phyloP scores from a whole-genome alignment of 2,888 invertebrate genomes.

The Polia nebulosa region DNA sequence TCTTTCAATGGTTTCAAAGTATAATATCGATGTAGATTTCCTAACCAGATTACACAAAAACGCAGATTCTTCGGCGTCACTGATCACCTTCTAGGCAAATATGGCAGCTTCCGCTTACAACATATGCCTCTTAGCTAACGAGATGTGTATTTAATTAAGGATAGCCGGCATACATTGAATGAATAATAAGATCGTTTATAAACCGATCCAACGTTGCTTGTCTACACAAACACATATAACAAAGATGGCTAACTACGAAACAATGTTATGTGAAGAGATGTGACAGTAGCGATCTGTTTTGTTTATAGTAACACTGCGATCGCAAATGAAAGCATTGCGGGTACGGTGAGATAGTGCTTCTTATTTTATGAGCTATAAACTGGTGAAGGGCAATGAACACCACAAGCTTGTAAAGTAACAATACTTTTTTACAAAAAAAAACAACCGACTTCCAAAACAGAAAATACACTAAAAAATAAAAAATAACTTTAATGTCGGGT shows the following conservation, averaged over 20 bases:
- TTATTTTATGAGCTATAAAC: neutral
- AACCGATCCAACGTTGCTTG: slow-evolving; percentile 2
- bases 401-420: neutral
- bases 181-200: slow-evolving; percentile 46
- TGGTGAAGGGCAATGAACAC: neutral
- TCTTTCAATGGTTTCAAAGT: neutral
- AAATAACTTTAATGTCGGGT: too few species aligned
- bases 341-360: neutral
- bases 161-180: slow-evolving; percentile 41
- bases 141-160: slow-evolving; percentile 52
- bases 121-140: slow-evolving; percentile 23
- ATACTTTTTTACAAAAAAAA: too few species aligned
- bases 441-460: too few species aligned
- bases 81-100: slow-evolving; percentile 32
- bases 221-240: slow-evolving; percentile 22
- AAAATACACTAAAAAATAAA: too few species aligned
- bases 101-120: slow-evolving; percentile 34
- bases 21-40: slow-evolving; percentile 12
- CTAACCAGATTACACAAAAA: slow-evolving; percentile 2
- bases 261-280: slow-evolving; percentile 23
- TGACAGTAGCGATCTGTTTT: slow-evolving; percentile 4
- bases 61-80: slow-evolving; percentile 13
- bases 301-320: slow-evolving; percentile 6
- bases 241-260: slow-evolving; percentile 8
- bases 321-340: neutral